phyloP scores from a whole-genome alignment of 2,113 vertebrate species.

The Labrus mixtus region DNA sequence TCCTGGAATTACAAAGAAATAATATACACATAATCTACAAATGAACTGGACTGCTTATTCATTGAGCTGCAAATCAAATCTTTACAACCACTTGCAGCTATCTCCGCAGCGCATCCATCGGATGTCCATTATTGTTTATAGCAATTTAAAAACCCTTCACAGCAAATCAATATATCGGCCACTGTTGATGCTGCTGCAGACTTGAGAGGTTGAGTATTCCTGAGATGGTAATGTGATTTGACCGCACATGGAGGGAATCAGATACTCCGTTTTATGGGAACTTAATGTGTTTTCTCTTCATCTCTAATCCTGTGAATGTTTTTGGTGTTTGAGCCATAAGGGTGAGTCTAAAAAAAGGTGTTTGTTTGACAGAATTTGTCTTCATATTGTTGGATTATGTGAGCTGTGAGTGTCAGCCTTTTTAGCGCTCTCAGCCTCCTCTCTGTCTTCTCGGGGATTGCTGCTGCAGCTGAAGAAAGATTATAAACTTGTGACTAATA shows the following conservation, averaged over 20 bases:
- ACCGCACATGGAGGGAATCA: constrained; percentile 17
- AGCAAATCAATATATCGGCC: constrained; percentile 33
- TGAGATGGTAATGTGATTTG: constrained; percentile 36
- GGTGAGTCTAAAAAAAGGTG: background rate
- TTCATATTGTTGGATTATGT: too few relatives aligned
- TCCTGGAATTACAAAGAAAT: too few relatives aligned
- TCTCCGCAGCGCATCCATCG: too few relatives aligned
- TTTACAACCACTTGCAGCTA: too few relatives aligned
- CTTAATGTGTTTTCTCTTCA: background rate
- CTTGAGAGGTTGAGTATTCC: background rate
- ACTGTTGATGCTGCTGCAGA: constrained; percentile 24
- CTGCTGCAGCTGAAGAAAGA: constrained; percentile 36
- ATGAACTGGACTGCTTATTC: too few relatives aligned
- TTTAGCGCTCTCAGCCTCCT: constrained; percentile 14
- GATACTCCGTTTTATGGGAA: constrained; percentile 8
- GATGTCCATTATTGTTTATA: background rate
- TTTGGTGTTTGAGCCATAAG: background rate
- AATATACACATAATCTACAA: too few relatives aligned
- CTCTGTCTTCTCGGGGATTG: constrained; percentile 6
- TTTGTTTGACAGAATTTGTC: background rate
- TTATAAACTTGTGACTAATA: constrained; percentile 63
- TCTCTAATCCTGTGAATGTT: background rate
- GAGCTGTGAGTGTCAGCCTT: too few relatives aligned
- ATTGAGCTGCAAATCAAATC: too few relatives aligned
- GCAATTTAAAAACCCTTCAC: constrained; percentile 19